A percentile compares a stretch with the other conserved stretches of the same genome.
Conservation (phyloP, 2,888 invertebrate species). For the Sphaerophoria rueppellii region DNA sequence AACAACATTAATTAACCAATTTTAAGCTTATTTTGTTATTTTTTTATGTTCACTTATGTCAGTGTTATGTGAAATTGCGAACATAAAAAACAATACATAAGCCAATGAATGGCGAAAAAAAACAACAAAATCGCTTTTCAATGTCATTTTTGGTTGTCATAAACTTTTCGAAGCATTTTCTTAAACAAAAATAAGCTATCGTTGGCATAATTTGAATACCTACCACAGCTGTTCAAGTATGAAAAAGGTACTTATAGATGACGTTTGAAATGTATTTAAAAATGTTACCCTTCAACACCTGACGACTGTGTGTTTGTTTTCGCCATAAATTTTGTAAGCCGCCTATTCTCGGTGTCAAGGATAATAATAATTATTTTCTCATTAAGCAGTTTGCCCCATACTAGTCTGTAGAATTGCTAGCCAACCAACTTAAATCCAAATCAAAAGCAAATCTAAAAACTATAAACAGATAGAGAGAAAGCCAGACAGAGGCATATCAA, state of each 20-base stretch:
- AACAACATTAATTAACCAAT: neutral
- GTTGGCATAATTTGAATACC: slow-evolving; percentile 48
- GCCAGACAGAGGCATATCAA: slow-evolving; percentile 25
- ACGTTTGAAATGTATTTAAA: neutral
- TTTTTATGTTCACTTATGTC: slow-evolving; percentile 9
- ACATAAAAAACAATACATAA: slow-evolving; percentile 22
- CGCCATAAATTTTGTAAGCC: neutral
- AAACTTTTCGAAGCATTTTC: slow-evolving; percentile 27
- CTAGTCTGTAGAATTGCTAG: neutral
- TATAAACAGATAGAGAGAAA: slow-evolving; percentile 6
- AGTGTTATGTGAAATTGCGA: slow-evolving; percentile 11
- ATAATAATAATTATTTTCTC: slow-evolving; percentile 61
- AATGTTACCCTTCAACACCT: slow-evolving; percentile 48
- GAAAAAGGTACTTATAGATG: neutral
- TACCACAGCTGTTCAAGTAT: slow-evolving; percentile 18
- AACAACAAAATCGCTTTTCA: slow-evolving; percentile 46
- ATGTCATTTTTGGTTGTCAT: slow-evolving; percentile 57
- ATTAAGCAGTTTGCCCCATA: slow-evolving; percentile 38
- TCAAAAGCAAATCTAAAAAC: slow-evolving; percentile 16
- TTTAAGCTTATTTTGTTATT: slow-evolving; percentile 4
- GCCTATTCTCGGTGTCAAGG: slow-evolving; percentile 53
- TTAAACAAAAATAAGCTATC: slow-evolving; percentile 60
- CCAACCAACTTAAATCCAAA: slow-evolving; percentile 16
- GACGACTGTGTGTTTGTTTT: slow-evolving; percentile 51
- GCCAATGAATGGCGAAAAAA: slow-evolving; percentile 15